phyloP scores from a whole-genome alignment of 2,888 invertebrate species.

The Spodoptera littoralis region DNA sequence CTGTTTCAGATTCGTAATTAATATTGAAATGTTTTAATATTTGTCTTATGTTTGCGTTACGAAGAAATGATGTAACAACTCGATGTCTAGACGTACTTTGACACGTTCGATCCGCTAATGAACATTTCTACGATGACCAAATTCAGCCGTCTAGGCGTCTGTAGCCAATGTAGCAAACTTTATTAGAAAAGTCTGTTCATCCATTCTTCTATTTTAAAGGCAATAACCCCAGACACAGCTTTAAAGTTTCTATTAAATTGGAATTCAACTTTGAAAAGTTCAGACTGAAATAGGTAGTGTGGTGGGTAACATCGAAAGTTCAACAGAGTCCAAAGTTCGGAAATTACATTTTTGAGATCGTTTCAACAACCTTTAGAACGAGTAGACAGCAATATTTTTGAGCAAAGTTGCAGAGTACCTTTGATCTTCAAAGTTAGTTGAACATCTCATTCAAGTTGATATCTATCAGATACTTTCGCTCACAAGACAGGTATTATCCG shows the following conservation, averaged over 20 bases:
- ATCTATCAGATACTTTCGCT: constrained; percentile 24
- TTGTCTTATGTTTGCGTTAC: constrained; percentile 30
- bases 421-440: constrained; percentile 47
- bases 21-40: constrained; percentile 13
- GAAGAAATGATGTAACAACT: constrained; percentile 19
- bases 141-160: constrained; percentile 25
- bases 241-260: constrained; percentile 25
- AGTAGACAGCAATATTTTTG: constrained; percentile 38
- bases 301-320: constrained; percentile 17
- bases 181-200: constrained; percentile 26
- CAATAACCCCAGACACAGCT: constrained; percentile 19
- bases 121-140: constrained; percentile 31
- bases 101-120: constrained; percentile 26
- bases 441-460: constrained; percentile 36
- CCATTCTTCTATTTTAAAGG: constrained; percentile 23
- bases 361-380: constrained; percentile 22
- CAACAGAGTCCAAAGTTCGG: constrained; percentile 12
- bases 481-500: constrained; percentile 28
- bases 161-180: constrained; percentile 34
- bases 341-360: constrained; percentile 37
- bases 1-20: constrained; percentile 9
- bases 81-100: constrained; percentile 43
- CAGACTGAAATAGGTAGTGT: constrained; percentile 22
- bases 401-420: constrained; percentile 30
- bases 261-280: constrained; percentile 23